Percentiles rank a stretch among this genome's conserved stretches.
These are phyloP conservation scores for Elmis aenea DNA, from an alignment of 2,888 invertebrate species.

Conservation along the genomic window DNA sequence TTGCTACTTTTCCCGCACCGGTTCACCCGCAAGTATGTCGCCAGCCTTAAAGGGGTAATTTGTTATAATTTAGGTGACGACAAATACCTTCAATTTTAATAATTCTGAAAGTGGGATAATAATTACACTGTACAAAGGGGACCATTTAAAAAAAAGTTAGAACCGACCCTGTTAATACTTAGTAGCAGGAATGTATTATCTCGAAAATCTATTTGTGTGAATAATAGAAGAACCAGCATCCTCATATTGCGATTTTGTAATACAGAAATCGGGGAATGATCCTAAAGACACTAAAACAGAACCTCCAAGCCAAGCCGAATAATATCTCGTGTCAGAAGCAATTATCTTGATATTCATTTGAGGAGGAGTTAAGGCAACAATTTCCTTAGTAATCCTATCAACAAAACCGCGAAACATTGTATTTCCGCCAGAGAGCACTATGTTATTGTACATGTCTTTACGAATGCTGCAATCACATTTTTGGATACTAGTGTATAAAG, in stretches of 20 bases:
- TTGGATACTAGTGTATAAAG: conserved; percentile 67
- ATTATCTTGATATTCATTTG: conserved; percentile 95
- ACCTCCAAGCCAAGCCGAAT: conserved; percentile 88
- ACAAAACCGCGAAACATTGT: conserved; percentile 57
- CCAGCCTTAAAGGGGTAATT: no score
- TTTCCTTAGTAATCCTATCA: conserved; percentile 86
- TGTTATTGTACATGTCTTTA: conserved; percentile 64
- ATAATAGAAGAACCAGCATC: conserved; percentile 75
- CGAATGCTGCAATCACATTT: conserved; percentile 67
- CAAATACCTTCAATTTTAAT: no score
- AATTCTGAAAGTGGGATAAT: no score
- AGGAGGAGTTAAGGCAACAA: conserved; percentile 82
- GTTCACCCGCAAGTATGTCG: no score
- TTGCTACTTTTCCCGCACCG: no score
- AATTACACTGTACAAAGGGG: no score
- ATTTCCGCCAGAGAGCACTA: conserved; percentile 57
- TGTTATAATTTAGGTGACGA: no score
- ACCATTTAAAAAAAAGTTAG: no score
- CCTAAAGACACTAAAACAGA: conserved; percentile 83
- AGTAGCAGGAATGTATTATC: no score
- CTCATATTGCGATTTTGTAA: conserved; percentile 85
- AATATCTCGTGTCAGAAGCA: conserved; percentile 84
- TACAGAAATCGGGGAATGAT: conserved; percentile 90
- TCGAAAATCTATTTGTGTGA: no score
- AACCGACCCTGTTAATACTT: no score